Evolutionary conservation across 2,113 vertebrate genomes (phyloP).

Genomic region (Phylloscopus whistleri): DNA sequence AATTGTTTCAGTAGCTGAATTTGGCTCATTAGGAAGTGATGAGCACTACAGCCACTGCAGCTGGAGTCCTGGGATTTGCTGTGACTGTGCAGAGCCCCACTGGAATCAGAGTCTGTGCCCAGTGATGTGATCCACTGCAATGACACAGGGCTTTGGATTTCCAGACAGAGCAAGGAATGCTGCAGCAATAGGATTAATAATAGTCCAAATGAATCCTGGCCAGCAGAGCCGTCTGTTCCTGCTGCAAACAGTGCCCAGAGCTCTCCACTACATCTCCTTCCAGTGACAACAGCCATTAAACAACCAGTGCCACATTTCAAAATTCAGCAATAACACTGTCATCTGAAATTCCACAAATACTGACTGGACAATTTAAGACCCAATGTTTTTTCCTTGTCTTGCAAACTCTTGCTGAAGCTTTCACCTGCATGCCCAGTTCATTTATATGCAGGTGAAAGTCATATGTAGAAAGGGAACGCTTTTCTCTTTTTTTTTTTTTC

Average conservation of each 20-base stretch:
- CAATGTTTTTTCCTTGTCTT: neutral
- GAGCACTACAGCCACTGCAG: neutral
- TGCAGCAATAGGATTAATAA: neutral
- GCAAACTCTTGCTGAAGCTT: neutral
- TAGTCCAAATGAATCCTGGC: neutral
- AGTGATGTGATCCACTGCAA: neutral
- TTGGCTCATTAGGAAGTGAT: neutral
- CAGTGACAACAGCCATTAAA: neutral
- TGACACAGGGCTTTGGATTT: neutral
- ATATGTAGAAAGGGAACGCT: neutral
- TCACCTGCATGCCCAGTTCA: neutral
- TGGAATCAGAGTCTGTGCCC: neutral
- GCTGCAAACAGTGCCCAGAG: neutral
- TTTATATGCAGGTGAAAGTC: neutral
- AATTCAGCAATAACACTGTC: neutral
- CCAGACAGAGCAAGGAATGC: neutral
- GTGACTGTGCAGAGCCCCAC: neutral
- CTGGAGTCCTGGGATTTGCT: neutral
- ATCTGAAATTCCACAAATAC: conserved; percentile 1
- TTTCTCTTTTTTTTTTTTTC: neutral
- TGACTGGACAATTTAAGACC: neutral
- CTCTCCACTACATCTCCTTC: neutral
- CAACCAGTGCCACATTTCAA: neutral
- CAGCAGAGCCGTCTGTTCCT: neutral
- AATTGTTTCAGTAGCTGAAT: neutral